Evolutionary conservation across 2,113 vertebrate species (phyloP).

Genomic region (Eulacestoma nigropectus): DNA sequence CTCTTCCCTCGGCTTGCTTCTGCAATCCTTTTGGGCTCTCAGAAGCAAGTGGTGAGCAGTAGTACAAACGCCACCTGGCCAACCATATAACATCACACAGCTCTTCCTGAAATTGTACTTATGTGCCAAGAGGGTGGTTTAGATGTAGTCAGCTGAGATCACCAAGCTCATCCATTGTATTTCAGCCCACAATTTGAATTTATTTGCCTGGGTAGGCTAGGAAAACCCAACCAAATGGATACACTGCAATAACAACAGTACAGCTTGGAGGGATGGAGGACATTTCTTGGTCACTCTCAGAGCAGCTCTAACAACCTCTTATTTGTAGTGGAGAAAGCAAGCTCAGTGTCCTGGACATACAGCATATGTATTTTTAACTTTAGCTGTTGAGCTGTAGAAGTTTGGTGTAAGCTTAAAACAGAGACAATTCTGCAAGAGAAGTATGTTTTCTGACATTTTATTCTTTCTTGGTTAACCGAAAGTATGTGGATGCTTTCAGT

Average conservation of each 20-base stretch:
- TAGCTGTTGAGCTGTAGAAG: not conserved
- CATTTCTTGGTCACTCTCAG: not conserved
- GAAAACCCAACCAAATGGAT: not conserved
- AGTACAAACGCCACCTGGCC: not conserved
- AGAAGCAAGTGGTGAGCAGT: not conserved
- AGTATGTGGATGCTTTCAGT: not conserved
- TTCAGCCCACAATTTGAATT: not conserved
- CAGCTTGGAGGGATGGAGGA: not conserved
- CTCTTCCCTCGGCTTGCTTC: not conserved
- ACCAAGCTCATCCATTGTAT: not conserved
- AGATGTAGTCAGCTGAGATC: not conserved
- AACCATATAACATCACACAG: not conserved
- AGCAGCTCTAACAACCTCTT: not conserved
- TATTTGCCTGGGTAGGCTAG: not conserved
- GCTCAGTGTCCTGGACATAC: not conserved
- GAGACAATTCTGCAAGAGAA: not conserved
- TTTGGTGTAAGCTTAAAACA: not conserved
- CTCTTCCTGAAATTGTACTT: not conserved
- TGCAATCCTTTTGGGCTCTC: not conserved
- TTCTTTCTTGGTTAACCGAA: constrained; percentile 2
- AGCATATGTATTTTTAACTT: not conserved
- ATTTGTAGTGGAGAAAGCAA: not conserved
- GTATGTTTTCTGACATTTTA: not conserved
- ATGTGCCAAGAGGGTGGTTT: not conserved
- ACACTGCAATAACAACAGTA: not conserved